These are phyloP conservation scores for Lamproptera curius DNA, from an alignment of 2,888 invertebrate species.

Conservation along the genomic window DNA sequence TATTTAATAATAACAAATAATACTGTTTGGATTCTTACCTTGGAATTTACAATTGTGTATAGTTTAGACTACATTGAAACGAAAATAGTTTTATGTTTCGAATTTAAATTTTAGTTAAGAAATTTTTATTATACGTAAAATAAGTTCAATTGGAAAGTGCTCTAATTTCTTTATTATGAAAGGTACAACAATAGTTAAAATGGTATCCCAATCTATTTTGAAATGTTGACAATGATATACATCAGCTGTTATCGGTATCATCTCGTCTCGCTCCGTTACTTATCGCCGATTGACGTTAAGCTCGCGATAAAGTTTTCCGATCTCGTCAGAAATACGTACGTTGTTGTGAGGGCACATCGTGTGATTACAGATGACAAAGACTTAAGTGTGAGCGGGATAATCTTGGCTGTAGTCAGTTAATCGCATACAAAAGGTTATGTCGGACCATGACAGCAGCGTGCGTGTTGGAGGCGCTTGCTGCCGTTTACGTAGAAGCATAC, in stretches of 20 bases:
- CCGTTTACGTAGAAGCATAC: slow-evolving; percentile 69
- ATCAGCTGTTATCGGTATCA: slow-evolving; percentile 40
- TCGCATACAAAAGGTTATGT: slow-evolving; percentile 43
- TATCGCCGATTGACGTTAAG: slow-evolving; percentile 46
- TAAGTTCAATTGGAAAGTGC: no score
- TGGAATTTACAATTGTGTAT: neutral
- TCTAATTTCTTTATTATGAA: no score
- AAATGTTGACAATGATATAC: slow-evolving; percentile 3
- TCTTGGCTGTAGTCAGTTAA: no score
- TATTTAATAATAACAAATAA: slow-evolving; percentile 8
- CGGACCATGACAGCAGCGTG: slow-evolving; percentile 64
- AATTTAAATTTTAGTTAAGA: no score
- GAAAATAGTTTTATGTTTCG: no score
- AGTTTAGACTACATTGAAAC: no score
- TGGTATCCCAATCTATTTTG: no score
- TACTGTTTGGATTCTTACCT: neutral
- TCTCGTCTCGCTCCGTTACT: slow-evolving; percentile 42
- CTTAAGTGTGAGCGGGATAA: no score
- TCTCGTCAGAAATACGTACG: slow-evolving; percentile 42
- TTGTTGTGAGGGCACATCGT: slow-evolving; percentile 49
- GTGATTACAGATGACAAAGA: no score
- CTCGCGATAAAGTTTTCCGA: slow-evolving; percentile 48
- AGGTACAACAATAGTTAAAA: no score
- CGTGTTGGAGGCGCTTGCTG: slow-evolving; percentile 62
- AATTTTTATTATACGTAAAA: no score